Percentiles rank a stretch among this genome's conserved stretches.
Conservation (phyloP, 2,113 vertebrate species). For the Erpornis zantholeuca region DNA sequence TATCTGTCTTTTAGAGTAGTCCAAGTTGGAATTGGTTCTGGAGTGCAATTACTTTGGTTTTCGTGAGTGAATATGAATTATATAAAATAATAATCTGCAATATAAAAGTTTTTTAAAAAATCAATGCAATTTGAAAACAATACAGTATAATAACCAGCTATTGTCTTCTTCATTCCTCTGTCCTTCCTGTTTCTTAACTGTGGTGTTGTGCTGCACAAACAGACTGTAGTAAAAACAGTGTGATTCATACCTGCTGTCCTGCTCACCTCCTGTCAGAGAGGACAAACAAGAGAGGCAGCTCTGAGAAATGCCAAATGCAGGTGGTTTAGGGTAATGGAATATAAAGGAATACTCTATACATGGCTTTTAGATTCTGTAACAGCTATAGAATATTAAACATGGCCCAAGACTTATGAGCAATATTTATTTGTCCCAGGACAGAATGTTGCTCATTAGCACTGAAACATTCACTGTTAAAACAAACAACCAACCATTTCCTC, state of each 20-base stretch:
- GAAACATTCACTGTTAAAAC: not conserved
- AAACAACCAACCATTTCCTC: not conserved
- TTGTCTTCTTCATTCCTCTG: not conserved
- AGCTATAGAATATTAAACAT: not conserved
- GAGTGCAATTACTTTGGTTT: not conserved
- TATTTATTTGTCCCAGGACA: not conserved
- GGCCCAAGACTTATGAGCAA: not conserved
- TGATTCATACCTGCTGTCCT: slow-evolving; percentile 6
- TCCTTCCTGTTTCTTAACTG: slow-evolving; percentile 31
- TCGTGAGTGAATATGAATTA: not conserved
- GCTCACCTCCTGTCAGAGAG: not conserved
- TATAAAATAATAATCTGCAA: not conserved
- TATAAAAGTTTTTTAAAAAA: not conserved
- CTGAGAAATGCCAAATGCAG: not conserved
- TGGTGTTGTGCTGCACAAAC: not conserved
- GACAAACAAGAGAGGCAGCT: slow-evolving; percentile 10
- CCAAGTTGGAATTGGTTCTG: not conserved
- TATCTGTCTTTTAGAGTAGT: not conserved
- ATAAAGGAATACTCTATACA: not conserved
- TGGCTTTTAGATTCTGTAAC: not conserved
- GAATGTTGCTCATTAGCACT: slow-evolving; percentile 6
- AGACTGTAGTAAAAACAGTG: not conserved
- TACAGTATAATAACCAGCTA: not conserved
- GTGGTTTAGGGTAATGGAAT: not conserved
- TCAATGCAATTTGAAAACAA: not conserved